phyloP scores from a whole-genome alignment of 2,888 invertebrate genomes.

The Seira musarum region DNA sequence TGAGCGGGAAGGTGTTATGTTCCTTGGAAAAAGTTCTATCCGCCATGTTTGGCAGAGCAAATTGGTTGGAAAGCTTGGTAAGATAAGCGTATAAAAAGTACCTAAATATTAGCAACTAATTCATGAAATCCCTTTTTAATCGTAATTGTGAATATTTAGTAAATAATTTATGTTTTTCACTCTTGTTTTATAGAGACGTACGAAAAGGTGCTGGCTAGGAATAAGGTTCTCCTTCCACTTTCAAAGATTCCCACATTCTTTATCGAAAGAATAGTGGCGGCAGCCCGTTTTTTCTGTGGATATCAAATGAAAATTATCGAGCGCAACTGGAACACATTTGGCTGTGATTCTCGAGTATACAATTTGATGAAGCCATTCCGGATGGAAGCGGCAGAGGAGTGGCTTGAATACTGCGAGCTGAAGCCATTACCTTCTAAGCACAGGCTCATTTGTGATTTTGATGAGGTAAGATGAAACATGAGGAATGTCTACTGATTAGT shows the following conservation, averaged over 20 bases:
- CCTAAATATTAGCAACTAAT: not conserved
- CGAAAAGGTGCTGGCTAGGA: constrained; percentile 70
- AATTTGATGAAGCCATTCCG: constrained; percentile 37
- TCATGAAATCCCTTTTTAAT: too few relatives aligned
- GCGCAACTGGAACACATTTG: constrained; percentile 45
- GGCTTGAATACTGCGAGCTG: constrained; percentile 44
- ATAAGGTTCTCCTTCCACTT: constrained; percentile 76
- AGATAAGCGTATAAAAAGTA: not conserved
- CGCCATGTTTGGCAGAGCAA: constrained; percentile 18
- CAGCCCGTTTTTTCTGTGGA: constrained; percentile 78
- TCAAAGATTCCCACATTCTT: constrained; percentile 78
- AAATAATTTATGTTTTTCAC: too few relatives aligned
- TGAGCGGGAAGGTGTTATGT: constrained; percentile 76
- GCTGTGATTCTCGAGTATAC: constrained; percentile 37
- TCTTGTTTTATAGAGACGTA: constrained; percentile 62
- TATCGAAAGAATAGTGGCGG: constrained; percentile 78
- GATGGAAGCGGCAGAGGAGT: constrained; percentile 50
- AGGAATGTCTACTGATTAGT: too few relatives aligned
- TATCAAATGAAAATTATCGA: constrained; percentile 66
- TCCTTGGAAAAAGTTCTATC: constrained; percentile 74
- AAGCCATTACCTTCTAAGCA: not conserved
- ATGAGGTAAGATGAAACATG: constrained; percentile 30
- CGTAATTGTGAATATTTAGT: too few relatives aligned
- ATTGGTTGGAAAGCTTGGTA: constrained; percentile 27
- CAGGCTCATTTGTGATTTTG: constrained; percentile 37